Conservation (phyloP, 92 coral and sea anemone genomes). For the Epizoanthus rinbou region DNA sequence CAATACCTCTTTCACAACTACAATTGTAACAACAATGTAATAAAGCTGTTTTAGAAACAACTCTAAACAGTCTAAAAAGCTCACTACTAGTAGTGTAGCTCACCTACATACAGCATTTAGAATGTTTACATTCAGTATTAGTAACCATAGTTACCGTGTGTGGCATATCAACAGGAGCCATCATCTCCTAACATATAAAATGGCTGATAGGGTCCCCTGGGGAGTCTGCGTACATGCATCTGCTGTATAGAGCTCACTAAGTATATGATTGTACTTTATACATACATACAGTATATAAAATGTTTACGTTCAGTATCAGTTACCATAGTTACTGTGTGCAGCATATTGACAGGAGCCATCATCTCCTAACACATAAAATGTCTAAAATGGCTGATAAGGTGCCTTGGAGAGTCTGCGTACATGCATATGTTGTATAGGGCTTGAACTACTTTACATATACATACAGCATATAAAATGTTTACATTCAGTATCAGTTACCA, state of each 20-base stretch:
- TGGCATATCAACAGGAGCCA: slow-evolving; percentile 85
- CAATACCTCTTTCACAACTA: no score
- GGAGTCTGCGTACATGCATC: slow-evolving; percentile 68
- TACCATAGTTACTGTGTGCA: slow-evolving; percentile 84
- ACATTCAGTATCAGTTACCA: slow-evolving; percentile 46
- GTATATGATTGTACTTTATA: no score
- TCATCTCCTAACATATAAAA: slow-evolving; percentile 93
- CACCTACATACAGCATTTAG: no score
- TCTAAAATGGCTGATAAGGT: slow-evolving; percentile 89
- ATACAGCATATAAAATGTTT: no score
- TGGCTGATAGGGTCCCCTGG: slow-evolving; percentile 84
- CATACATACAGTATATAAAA: no score
- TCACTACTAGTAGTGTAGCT: no score
- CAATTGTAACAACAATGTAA: no score
- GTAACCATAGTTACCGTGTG: slow-evolving; percentile 62
- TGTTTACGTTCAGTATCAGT: neutral
- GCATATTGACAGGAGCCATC: slow-evolving; percentile 91
- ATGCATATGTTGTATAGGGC: slow-evolving; percentile 40
- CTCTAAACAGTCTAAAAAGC: no score
- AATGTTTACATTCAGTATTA: no score
- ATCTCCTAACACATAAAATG: slow-evolving; percentile 88
- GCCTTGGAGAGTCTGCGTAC: slow-evolving; percentile 77
- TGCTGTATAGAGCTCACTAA: slow-evolving; percentile 32
- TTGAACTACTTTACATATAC: no score
- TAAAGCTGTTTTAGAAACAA: no score